These are phyloP conservation scores for Syngnathus typhle DNA, from an alignment of 2,113 vertebrate genomes.

Conservation along the genomic window DNA sequence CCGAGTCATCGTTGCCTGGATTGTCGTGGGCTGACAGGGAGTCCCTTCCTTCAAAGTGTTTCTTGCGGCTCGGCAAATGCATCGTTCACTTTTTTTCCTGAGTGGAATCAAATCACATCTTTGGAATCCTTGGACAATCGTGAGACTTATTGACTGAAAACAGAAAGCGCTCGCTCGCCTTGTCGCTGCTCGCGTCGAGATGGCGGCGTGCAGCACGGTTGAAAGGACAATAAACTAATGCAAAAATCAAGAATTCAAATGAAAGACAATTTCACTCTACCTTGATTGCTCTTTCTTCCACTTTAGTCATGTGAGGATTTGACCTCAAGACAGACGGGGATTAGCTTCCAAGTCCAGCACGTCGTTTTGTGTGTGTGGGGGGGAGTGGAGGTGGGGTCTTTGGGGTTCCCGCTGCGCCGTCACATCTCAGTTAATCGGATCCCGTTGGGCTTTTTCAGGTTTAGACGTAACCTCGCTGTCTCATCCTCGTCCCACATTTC, in stretches of 20 bases:
- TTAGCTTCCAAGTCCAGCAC: conserved; percentile 5
- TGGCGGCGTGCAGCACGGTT: no score
- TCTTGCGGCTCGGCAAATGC: no score
- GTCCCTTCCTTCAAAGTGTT: no score
- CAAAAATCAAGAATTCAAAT: no score
- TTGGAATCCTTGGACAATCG: no score
- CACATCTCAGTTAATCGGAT: conserved; percentile 44
- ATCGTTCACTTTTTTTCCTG: neutral
- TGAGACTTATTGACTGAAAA: no score
- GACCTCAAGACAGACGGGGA: conserved; percentile 15
- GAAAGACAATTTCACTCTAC: no score
- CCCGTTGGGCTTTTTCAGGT: conserved; percentile 19
- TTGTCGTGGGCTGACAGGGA: neutral
- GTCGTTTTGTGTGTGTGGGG: neutral
- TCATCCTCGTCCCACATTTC: conserved; percentile 29
- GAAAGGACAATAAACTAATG: no score
- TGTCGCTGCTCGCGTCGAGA: no score
- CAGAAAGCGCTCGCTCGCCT: no score
- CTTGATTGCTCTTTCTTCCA: no score
- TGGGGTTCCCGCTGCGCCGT: conserved; percentile 25
- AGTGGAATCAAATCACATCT: no score
- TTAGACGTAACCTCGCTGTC: conserved; percentile 34
- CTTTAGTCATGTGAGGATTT: neutral
- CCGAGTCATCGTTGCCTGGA: conserved; percentile 8
- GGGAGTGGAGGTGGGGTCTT: neutral